Evolutionary conservation across 2,113 vertebrate species (phyloP).

Genomic region (Passer domesticus): DNA sequence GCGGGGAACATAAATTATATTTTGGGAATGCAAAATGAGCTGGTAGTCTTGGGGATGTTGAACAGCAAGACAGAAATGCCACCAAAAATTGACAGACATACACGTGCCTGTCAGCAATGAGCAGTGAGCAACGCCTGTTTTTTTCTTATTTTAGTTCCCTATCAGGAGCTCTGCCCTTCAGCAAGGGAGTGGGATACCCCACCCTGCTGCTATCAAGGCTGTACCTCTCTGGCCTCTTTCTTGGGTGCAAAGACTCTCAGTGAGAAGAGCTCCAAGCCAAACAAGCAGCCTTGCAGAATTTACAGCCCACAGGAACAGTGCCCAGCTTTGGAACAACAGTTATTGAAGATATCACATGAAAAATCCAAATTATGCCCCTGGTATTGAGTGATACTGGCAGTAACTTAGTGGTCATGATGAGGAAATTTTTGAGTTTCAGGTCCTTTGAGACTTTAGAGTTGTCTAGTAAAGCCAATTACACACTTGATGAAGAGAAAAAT

Average conservation of each 20-base stretch:
- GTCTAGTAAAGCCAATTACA: not conserved
- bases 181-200: not conserved
- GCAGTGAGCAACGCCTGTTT: not conserved
- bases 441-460: not conserved
- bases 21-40: not conserved
- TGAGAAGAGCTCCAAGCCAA: not conserved
- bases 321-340: not conserved
- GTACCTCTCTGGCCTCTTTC: not conserved
- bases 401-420: not conserved
- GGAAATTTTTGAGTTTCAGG: not conserved
- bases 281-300: not conserved
- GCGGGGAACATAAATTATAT: not conserved
- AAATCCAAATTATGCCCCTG: not conserved
- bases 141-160: not conserved
- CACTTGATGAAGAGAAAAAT: not conserved
- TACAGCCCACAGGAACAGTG: not conserved
- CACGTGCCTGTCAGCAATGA: not conserved
- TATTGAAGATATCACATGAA: not conserved
- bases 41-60: not conserved
- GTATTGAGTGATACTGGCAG: not conserved
- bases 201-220: not conserved
- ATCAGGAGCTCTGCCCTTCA: not conserved
- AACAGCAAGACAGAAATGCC: not conserved
- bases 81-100: not conserved
- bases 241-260: not conserved